A percentile compares a stretch with the other conserved stretches of the same genome.
phyloP scores from a whole-genome alignment of 2,888 invertebrate species.

The Pyrgus malvae region DNA sequence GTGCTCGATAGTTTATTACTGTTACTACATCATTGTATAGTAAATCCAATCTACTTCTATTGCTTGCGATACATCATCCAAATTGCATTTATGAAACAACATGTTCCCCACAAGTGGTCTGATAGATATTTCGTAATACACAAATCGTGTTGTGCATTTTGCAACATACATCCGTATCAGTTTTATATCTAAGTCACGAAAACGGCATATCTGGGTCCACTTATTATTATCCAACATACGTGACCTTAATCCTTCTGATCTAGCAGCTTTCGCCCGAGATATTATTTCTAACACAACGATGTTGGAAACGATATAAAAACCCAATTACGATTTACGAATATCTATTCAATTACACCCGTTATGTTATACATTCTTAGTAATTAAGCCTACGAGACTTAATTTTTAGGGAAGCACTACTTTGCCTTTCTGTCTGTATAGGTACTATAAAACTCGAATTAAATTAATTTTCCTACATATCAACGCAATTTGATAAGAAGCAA shows the following conservation, averaged over 20 bases:
- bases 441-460: too few species aligned
- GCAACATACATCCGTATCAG: slow-evolving; percentile 39
- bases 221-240: slow-evolving; percentile 68
- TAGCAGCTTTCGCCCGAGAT: slow-evolving; percentile 44
- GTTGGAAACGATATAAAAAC: too few species aligned
- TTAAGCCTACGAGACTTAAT: too few species aligned
- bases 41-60: slow-evolving; percentile 10
- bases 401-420: too few species aligned
- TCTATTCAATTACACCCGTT: too few species aligned
- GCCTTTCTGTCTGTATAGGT: too few species aligned
- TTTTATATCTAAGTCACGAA: slow-evolving; percentile 63
- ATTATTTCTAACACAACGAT: slow-evolving; percentile 40
- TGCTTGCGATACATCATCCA: slow-evolving; percentile 23
- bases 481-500: too few species aligned
- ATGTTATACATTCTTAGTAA: too few species aligned
- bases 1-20: background rate
- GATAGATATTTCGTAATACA: slow-evolving; percentile 22
- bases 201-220: slow-evolving; percentile 61
- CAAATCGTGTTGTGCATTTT: slow-evolving; percentile 28
- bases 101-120: slow-evolving; percentile 15
- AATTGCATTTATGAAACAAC: slow-evolving; percentile 18
- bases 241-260: slow-evolving; percentile 65
- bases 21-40: slow-evolving; percentile 4
- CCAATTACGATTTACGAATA: too few species aligned
- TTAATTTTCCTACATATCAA: too few species aligned